A percentile compares a stretch with the other conserved stretches of the same genome.
These are phyloP conservation scores for Hystrix brachyura DNA, from an alignment of 2,113 vertebrate genomes.

Conservation along the genomic window DNA sequence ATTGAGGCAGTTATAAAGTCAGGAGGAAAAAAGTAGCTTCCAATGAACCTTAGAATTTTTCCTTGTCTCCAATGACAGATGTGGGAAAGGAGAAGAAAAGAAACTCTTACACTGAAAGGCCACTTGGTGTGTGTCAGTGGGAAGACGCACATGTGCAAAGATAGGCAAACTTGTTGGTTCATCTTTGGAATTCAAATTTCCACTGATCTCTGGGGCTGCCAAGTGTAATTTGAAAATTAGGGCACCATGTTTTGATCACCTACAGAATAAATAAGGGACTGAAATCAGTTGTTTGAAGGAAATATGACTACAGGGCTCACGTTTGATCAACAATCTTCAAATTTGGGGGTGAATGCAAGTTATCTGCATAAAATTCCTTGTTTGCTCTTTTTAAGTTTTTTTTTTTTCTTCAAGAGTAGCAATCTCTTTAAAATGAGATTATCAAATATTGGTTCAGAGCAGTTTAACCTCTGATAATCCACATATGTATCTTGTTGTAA, in stretches of 20 bases:
- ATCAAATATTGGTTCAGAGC: background rate
- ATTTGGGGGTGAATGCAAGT: constrained; percentile 72
- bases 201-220: constrained; percentile 77
- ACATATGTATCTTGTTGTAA: background rate
- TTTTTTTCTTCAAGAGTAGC: constrained; percentile 15
- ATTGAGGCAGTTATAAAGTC: constrained; percentile 17
- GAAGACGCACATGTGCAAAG: background rate
- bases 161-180: constrained; percentile 67
- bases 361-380: constrained; percentile 70
- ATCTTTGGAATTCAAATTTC: constrained; percentile 66
- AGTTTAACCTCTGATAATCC: constrained; percentile 39
- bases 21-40: background rate
- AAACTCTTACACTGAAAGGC: background rate
- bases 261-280: constrained; percentile 79
- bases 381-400: constrained; percentile 60
- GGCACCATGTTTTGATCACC: constrained; percentile 79
- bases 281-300: constrained; percentile 76
- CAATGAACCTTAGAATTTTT: background rate
- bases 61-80: background rate
- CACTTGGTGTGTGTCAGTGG: background rate
- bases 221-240: constrained; percentile 79
- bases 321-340: constrained; percentile 80
- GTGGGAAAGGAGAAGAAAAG: background rate
- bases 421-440: constrained; percentile 46
- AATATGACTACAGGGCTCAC: constrained; percentile 76